phyloP scores from a whole-genome alignment of 2,113 vertebrate genomes.

The Equus przewalskii region DNA sequence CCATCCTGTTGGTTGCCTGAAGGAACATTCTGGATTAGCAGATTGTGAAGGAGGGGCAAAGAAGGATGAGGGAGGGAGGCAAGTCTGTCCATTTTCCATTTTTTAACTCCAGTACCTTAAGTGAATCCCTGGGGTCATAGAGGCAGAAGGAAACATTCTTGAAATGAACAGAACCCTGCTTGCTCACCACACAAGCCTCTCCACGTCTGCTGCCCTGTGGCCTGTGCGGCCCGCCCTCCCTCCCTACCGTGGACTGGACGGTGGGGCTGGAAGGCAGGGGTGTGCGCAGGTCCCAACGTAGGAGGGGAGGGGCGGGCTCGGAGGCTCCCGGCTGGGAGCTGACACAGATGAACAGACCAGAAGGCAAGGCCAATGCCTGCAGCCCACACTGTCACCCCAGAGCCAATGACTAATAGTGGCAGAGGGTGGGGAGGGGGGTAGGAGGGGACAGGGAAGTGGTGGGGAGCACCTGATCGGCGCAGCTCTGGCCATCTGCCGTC shows the following conservation, averaged over 20 bases:
- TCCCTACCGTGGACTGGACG: background rate
- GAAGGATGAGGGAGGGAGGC: background rate
- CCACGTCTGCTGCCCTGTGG: background rate
- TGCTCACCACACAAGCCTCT: background rate
- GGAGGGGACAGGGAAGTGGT: background rate
- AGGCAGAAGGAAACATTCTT: background rate
- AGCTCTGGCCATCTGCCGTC: slow-evolving; percentile 71
- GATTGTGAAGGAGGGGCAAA: slow-evolving; percentile 12
- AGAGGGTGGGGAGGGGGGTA: slow-evolving; percentile 44
- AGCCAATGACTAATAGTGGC: slow-evolving; percentile 78
- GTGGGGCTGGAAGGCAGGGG: background rate
- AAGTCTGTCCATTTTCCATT: background rate
- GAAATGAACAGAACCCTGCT: background rate
- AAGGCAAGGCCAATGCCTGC: slow-evolving; percentile 74
- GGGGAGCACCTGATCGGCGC: slow-evolving; percentile 71
- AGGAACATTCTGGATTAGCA: slow-evolving; percentile 67
- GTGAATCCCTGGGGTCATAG: background rate
- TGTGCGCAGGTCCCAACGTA: background rate
- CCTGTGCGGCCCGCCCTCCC: background rate
- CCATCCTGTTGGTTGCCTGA: slow-evolving; percentile 16
- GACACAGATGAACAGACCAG: slow-evolving; percentile 77
- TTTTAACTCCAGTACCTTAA: background rate
- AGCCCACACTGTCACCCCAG: slow-evolving; percentile 76
- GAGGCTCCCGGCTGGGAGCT: slow-evolving; percentile 62
- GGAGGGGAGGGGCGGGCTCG: background rate